phyloP scores from a whole-genome alignment of 2,888 invertebrate genomes.

The Hedya salicella region DNA sequence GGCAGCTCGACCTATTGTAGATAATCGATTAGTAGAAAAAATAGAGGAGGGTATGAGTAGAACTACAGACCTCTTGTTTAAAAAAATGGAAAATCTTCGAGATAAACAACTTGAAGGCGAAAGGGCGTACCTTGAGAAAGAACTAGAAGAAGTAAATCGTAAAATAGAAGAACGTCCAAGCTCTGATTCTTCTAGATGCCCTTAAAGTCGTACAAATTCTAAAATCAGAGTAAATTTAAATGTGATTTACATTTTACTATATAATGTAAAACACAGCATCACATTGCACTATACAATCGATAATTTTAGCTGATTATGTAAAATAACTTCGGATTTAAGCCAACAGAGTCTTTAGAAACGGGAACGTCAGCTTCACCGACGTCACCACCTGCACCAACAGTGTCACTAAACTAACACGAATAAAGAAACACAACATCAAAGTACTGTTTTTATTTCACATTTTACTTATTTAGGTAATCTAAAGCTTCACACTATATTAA shows the following conservation, averaged over 20 bases:
- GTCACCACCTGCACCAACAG: too few species aligned
- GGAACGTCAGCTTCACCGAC: too few species aligned
- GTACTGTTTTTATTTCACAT: too few species aligned
- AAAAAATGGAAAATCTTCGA: slow-evolving; percentile 57
- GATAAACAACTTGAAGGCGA: slow-evolving; percentile 62
- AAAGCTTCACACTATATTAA: too few species aligned
- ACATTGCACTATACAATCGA: too few species aligned
- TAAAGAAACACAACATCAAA: too few species aligned
- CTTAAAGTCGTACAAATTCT: neutral
- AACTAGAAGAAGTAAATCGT: slow-evolving; percentile 62
- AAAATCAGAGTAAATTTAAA: neutral
- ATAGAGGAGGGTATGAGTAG: slow-evolving; percentile 57
- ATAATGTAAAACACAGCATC: neutral
- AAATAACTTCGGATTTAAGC: too few species aligned
- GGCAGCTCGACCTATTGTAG: slow-evolving; percentile 58
- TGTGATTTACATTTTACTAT: neutral
- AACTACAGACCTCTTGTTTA: slow-evolving; percentile 50
- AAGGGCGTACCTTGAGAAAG: slow-evolving; percentile 64
- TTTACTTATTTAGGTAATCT: too few species aligned
- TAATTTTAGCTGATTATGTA: too few species aligned
- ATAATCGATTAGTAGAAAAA: slow-evolving; percentile 59
- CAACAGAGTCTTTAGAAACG: too few species aligned
- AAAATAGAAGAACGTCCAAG: slow-evolving; percentile 48
- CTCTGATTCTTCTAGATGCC: neutral
- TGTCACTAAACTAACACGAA: too few species aligned